These are phyloP conservation scores for Orchestia grillus DNA, from an alignment of 1,140 invertebrate genomes.

Conservation along the genomic window DNA sequence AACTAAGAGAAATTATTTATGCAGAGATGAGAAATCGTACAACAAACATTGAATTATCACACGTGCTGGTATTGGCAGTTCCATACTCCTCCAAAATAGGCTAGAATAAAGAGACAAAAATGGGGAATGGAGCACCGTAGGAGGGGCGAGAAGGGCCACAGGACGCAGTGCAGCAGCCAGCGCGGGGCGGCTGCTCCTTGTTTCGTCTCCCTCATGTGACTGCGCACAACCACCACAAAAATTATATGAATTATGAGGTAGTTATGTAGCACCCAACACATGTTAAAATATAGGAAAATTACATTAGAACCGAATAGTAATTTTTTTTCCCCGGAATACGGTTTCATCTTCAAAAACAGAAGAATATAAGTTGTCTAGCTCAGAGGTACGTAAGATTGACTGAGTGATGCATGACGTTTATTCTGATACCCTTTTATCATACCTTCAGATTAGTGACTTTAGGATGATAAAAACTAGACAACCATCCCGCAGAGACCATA, in stretches of 20 bases:
- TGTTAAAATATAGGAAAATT: too few species aligned
- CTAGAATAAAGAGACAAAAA: background rate
- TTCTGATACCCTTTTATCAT: too few species aligned
- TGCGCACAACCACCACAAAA: background rate
- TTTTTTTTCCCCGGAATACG: too few species aligned
- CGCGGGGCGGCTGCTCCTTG: background rate
- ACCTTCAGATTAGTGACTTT: too few species aligned
- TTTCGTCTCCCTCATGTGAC: background rate
- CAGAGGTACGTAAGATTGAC: too few species aligned
- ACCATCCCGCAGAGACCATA: too few species aligned
- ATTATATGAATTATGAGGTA: background rate
- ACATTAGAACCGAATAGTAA: too few species aligned
- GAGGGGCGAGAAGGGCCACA: constrained; percentile 5
- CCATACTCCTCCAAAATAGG: background rate
- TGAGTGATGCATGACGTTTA: too few species aligned
- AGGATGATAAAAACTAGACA: too few species aligned
- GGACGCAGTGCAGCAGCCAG: background rate
- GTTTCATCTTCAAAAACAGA: too few species aligned
- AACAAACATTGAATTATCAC: background rate
- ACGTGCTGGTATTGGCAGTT: background rate
- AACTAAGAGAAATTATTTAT: too few species aligned
- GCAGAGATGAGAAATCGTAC: background rate
- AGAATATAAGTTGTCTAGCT: too few species aligned
- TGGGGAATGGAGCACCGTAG: background rate
- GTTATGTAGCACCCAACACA: background rate